These are phyloP conservation scores for Clistopyga incitator DNA, from an alignment of 2,888 invertebrate genomes.

Conservation along the genomic window DNA sequence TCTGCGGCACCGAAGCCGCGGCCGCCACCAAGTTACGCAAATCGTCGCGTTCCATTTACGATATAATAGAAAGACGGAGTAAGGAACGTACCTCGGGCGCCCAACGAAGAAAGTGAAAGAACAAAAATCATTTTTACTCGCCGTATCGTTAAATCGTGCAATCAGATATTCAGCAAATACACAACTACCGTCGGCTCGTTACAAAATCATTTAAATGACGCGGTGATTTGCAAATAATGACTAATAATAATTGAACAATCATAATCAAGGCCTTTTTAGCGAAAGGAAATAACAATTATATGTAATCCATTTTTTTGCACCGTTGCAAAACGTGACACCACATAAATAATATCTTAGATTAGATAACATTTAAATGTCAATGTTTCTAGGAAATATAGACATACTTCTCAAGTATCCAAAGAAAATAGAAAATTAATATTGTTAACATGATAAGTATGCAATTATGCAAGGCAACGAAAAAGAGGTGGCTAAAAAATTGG, in stretches of 20 bases:
- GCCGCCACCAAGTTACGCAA: constrained; percentile 59
- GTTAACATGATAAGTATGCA: neutral
- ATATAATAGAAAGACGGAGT: neutral
- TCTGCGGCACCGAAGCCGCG: constrained; percentile 37
- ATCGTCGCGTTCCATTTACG: constrained; percentile 57
- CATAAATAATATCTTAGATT: too few relatives aligned
- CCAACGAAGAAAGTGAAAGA: neutral
- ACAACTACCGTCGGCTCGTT: too few relatives aligned
- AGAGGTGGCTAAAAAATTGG: neutral
- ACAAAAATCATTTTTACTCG: neutral
- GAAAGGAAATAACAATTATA: neutral
- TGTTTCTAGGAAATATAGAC: too few relatives aligned
- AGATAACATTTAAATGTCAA: too few relatives aligned
- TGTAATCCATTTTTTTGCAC: neutral
- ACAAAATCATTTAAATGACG: too few relatives aligned
- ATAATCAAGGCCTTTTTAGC: too few relatives aligned
- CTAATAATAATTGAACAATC: too few relatives aligned
- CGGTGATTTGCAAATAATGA: too few relatives aligned
- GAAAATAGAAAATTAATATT: neutral
- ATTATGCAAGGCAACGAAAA: neutral
- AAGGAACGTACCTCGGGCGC: neutral
- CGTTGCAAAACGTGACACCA: neutral
- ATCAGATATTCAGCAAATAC: too few relatives aligned
- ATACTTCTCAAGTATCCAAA: neutral
- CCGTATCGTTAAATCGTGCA: neutral